These are phyloP conservation scores for Phoenoteleia sp. DNA, from an alignment of 2,888 invertebrate genomes.

Conservation along the genomic window DNA sequence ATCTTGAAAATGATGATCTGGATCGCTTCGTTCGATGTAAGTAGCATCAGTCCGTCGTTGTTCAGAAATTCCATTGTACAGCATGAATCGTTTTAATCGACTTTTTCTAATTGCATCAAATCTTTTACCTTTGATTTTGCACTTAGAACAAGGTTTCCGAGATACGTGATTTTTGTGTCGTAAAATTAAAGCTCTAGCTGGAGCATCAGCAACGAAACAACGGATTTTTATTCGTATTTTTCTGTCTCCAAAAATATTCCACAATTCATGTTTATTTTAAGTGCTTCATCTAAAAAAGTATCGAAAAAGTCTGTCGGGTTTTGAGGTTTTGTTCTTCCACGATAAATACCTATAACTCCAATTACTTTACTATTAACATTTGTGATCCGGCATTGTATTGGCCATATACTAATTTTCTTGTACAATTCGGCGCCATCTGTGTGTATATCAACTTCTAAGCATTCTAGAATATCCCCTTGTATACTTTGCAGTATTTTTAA, in stretches of 20 bases:
- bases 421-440: slow-evolving; percentile 24
- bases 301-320: slow-evolving; percentile 9
- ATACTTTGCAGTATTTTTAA: too few relatives aligned
- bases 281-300: background rate
- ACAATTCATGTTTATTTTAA: background rate
- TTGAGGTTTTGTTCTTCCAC: background rate
- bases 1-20: slow-evolving; percentile 8
- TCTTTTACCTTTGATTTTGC: background rate
- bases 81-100: background rate
- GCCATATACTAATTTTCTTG: slow-evolving; percentile 19
- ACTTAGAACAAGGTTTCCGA: too few relatives aligned
- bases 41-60: background rate
- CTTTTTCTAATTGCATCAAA: background rate
- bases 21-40: slow-evolving; percentile 6
- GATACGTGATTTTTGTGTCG: slow-evolving; percentile 17
- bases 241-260: background rate
- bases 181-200: slow-evolving; percentile 27
- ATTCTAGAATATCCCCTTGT: background rate
- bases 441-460: slow-evolving; percentile 5
- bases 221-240: background rate
- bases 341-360: slow-evolving; percentile 20
- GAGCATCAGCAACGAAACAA: slow-evolving; percentile 22
- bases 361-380: background rate
- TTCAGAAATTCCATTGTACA: background rate
- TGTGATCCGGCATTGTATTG: background rate